Evolutionary conservation across 1,140 invertebrate genomes (phyloP), one percentile per base, ranked within the genome.

Genomic region (Gonatopus flavifemur): DNA sequence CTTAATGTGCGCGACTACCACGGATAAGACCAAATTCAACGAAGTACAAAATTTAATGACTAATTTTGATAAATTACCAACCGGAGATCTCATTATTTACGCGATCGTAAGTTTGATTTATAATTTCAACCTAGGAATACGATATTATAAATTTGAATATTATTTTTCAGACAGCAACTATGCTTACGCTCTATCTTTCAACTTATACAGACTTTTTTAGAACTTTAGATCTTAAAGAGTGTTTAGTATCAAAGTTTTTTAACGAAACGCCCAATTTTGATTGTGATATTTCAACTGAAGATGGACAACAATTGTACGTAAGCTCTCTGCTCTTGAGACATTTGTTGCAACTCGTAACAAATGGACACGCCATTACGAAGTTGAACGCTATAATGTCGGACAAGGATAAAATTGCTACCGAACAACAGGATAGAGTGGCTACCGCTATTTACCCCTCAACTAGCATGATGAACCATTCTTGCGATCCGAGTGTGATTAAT

Each of bases 391-490:
- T 48, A 36, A 50, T 50, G 50, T 49, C 50, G 43, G 50, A 56
- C 30, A 52, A 51, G 49, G 55, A 47, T 13, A 74, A 70, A 60
- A 47, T 70, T 19, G 38, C 57, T 32, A 62, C 57, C 21, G 56
- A 68, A 37, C 60, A 74, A 39, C 81, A 89, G 66, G 79, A 83
- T n/a, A 80, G 86, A 30, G 77, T 91, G 30, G 90, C 88, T 9
- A 89, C 89, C 20, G 93, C 88, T 1, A 90, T 94, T 64, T 95
- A 91, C 77, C 89, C 90, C 0, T 87, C 89, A n/a, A 86, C 88
- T 8, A 90, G 89, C 64, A 86, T 94, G 78, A 88, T 94, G 86
- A 95, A 95, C 74, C 93, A 95, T 79, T 91, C 90, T 10, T 95
- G 93, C 70, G 84, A 90, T 70, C 86, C 91, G 6, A 90, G 88